A percentile compares a stretch with the other conserved stretches of the same genome.
Evolutionary conservation across 2,797 vertebrate genomes (phyloP).

Genomic region (Pogoniulus pusillus): DNA sequence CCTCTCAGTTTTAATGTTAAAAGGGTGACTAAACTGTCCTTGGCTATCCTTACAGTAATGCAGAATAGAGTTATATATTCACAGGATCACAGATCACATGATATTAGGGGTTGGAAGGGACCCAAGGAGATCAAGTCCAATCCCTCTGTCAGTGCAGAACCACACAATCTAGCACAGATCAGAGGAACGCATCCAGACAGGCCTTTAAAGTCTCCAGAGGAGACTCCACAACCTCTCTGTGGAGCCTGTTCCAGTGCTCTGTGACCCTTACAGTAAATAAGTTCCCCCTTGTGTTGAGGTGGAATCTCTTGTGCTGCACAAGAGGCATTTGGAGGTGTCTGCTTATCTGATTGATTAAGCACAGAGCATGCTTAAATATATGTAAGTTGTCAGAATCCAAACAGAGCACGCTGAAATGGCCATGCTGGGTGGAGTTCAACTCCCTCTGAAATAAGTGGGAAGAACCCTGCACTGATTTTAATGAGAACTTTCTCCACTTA

Average conservation of each 20-base stretch:
- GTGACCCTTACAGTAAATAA: too few species aligned
- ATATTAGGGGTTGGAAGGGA: too few species aligned
- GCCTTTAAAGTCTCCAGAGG: too few species aligned
- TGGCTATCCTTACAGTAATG: neutral
- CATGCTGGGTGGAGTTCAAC: neutral
- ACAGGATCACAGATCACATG: too few species aligned
- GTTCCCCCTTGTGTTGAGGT: too few species aligned
- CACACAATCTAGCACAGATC: too few species aligned
- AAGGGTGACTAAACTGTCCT: neutral
- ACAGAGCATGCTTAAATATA: neutral
- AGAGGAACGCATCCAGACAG: too few species aligned
- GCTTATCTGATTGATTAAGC: neutral
- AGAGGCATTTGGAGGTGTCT: neutral
- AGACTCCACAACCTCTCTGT: too few species aligned
- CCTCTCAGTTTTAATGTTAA: neutral
- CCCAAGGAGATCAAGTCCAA: too few species aligned
- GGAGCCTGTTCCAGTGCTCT: too few species aligned
- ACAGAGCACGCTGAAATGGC: neutral
- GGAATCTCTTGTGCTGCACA: too few species aligned
- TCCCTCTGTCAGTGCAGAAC: too few species aligned
- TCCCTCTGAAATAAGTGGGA: neutral
- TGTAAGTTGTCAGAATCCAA: neutral
- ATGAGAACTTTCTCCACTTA: neutral
- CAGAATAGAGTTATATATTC: neutral
- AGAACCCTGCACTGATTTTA: neutral